Evolutionary conservation across 2,113 vertebrate genomes (phyloP).

Genomic region (Xiphias gladius): DNA sequence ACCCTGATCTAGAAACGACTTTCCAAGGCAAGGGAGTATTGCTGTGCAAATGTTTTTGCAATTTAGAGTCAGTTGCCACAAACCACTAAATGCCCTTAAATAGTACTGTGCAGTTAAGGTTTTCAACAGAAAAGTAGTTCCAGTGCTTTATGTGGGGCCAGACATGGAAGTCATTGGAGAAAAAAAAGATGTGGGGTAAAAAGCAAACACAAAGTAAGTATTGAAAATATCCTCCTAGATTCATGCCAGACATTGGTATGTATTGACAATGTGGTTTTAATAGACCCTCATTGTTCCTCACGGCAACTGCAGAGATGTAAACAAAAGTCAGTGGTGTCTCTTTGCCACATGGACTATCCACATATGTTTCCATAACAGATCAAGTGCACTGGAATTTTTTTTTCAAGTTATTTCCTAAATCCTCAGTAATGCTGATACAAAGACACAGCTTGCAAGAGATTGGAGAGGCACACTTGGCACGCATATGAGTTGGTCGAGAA

Average conservation of each 20-base stretch:
- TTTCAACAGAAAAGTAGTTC: constrained; percentile 78
- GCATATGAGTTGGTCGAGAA: constrained; percentile 27
- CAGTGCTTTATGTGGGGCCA: constrained; percentile 72
- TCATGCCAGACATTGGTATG: constrained; percentile 69
- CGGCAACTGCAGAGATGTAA: constrained; percentile 72
- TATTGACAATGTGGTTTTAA: constrained; percentile 77
- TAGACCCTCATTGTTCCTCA: constrained; percentile 69
- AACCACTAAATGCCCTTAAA: constrained; percentile 84
- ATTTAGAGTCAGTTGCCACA: constrained; percentile 82
- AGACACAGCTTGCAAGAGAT: constrained; percentile 51
- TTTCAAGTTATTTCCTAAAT: constrained; percentile 53
- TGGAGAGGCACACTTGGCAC: constrained; percentile 50
- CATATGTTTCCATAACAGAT: constrained; percentile 72
- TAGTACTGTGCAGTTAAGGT: constrained; percentile 81
- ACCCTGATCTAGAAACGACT: constrained; percentile 82
- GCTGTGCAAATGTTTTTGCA: constrained; percentile 83
- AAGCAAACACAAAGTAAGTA: constrained; percentile 68
- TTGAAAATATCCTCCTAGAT: constrained; percentile 73
- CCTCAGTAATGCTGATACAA: constrained; percentile 56
- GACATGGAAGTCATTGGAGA: constrained; percentile 64
- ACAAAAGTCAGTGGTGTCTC: constrained; percentile 71
- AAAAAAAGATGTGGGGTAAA: constrained; percentile 44
- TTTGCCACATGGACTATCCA: constrained; percentile 61
- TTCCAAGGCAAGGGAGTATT: constrained; percentile 77
- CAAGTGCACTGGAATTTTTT: constrained; percentile 51